Conservation (phyloP, 1,140 invertebrate genomes). For the Chlorops oryzae region DNA sequence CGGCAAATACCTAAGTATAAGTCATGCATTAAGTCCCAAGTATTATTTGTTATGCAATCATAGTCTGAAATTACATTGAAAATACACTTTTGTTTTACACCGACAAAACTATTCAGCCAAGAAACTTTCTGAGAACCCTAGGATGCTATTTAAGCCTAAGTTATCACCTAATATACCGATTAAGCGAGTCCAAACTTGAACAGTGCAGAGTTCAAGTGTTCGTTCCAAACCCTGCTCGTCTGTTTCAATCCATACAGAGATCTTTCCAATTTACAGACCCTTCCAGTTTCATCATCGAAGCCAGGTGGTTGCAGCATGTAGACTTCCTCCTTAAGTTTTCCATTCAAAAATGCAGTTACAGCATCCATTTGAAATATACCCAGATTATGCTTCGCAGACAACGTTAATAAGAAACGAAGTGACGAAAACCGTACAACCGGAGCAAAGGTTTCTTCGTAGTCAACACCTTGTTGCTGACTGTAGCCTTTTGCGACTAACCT, state of each 20-base stretch:
- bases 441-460: background rate
- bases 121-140: too few relatives aligned
- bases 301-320: conserved; percentile 45
- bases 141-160: too few relatives aligned
- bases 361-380: conserved; percentile 47
- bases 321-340: conserved; percentile 42
- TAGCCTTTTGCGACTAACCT: conserved; percentile 5
- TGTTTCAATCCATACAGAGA: conserved; percentile 35
- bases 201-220: conserved; percentile 24
- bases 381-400: conserved; percentile 24
- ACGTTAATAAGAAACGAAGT: background rate
- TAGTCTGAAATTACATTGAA: too few relatives aligned
- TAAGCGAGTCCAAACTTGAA: too few relatives aligned
- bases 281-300: conserved; percentile 13
- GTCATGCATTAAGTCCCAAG: too few relatives aligned
- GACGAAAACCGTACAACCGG: background rate
- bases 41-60: too few relatives aligned
- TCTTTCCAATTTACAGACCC: conserved; percentile 20
- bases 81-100: too few relatives aligned
- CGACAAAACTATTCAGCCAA: too few relatives aligned
- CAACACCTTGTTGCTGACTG: conserved; percentile 7
- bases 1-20: too few relatives aligned
- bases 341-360: conserved; percentile 46
- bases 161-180: too few relatives aligned
- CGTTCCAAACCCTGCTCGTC: conserved; percentile 27